A percentile compares a stretch with the other conserved stretches of the same genome.
These are phyloP conservation scores for Pseudomugil tenellus DNA, from an alignment of 2,797 vertebrate genomes.

Conservation along the genomic window DNA sequence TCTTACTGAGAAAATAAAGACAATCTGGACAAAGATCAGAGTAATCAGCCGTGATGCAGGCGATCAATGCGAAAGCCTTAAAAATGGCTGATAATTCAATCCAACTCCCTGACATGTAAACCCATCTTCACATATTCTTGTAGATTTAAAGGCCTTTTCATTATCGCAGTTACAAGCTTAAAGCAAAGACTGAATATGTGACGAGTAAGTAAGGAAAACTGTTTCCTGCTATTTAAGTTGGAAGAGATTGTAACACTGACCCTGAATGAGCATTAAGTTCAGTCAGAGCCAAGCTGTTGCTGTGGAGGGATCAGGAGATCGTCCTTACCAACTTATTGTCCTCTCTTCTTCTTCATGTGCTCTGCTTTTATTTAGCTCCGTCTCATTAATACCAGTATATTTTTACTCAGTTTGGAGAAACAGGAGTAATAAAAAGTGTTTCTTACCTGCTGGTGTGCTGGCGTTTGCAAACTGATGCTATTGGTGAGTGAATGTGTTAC, in stretches of 20 bases:
- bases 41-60: neutral
- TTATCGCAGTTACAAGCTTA: neutral
- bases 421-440: neutral
- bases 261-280: slow-evolving; percentile 15
- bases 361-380: slow-evolving; percentile 1
- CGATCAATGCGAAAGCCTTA: neutral
- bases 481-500: slow-evolving; percentile 6
- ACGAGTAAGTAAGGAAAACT: neutral
- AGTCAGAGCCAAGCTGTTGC: slow-evolving; percentile 44
- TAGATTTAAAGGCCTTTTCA: neutral
- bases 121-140: neutral
- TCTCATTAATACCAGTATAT: neutral
- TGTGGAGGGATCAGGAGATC: slow-evolving; percentile 73
- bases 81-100: neutral
- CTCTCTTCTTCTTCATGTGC: slow-evolving; percentile 24
- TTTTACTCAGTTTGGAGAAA: neutral
- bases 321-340: slow-evolving; percentile 49
- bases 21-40: slow-evolving; percentile 11
- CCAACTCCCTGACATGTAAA: neutral
- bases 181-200: neutral
- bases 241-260: slow-evolving; percentile 33
- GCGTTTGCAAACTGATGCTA: slow-evolving; percentile 32
- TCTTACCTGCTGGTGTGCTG: slow-evolving; percentile 54
- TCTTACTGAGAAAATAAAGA: slow-evolving; percentile 11
- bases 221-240: neutral